Conservation (phyloP, 2,797 vertebrate species). For the Coranthus polyacanthus region DNA sequence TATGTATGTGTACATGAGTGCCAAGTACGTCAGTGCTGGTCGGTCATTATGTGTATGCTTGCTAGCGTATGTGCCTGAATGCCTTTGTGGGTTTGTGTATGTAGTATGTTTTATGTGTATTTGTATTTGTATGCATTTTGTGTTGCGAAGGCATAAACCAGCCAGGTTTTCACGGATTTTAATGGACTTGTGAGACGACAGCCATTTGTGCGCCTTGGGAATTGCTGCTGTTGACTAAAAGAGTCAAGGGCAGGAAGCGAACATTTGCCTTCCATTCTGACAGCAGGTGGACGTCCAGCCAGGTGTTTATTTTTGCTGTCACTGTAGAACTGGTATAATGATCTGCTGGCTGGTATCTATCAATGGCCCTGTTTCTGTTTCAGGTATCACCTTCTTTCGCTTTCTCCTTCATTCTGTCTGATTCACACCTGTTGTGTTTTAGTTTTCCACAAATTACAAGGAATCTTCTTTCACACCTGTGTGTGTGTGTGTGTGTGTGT, state of each 20-base stretch:
- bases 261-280: constrained; percentile 34
- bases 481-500: too few species aligned
- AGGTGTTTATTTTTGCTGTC: constrained; percentile 27
- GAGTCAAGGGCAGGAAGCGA: constrained; percentile 29
- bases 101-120: constrained; percentile 4
- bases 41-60: too few species aligned
- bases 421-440: constrained; percentile 22
- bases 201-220: constrained; percentile 25
- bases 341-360: constrained; percentile 14
- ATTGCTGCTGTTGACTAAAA: constrained; percentile 41
- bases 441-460: constrained; percentile 1
- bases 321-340: constrained; percentile 24
- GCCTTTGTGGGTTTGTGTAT: constrained; percentile 7
- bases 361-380: background rate
- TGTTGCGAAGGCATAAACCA: background rate
- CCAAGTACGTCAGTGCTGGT: too few species aligned
- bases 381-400: constrained; percentile 1
- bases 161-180: constrained; percentile 37
- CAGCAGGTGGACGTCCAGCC: constrained; percentile 33
- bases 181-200: constrained; percentile 38
- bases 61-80: background rate
- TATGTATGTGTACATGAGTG: constrained; percentile 4
- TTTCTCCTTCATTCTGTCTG: background rate
- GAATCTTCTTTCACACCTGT: background rate
- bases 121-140: constrained; percentile 20